Conservation (phyloP, 2,797 vertebrate species). For the Gallinago nigripennis region DNA sequence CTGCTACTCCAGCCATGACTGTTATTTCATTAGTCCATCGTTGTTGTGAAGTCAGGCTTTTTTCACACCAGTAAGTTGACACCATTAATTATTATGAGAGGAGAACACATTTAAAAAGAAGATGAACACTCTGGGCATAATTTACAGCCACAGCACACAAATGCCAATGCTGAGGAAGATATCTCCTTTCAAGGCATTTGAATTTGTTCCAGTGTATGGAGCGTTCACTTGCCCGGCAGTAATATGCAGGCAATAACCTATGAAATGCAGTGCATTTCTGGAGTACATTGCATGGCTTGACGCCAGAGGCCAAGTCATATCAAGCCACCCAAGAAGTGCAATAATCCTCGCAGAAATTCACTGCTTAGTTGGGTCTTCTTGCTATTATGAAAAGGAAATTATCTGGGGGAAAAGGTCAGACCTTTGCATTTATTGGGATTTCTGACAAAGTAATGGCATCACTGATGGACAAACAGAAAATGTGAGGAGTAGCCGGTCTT, state of each 20-base stretch:
- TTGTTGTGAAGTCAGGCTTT: constrained; percentile 58
- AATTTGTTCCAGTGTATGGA: constrained; percentile 31
- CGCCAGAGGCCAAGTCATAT: constrained; percentile 26
- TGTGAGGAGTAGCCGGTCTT: neutral
- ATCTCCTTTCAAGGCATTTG: constrained; percentile 27
- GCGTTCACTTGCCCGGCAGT: constrained; percentile 6
- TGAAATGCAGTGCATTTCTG: neutral
- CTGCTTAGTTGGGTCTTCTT: constrained; percentile 32
- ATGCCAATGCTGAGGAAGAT: constrained; percentile 42
- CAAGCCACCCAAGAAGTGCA: constrained; percentile 39
- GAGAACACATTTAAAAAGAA: constrained; percentile 70
- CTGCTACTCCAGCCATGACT: constrained; percentile 47
- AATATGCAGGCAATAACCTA: constrained; percentile 15
- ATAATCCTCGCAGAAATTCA: constrained; percentile 40
- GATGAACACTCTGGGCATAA: constrained; percentile 60
- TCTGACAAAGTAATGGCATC: neutral
- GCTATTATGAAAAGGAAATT: constrained; percentile 35
- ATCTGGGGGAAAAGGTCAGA: neutral
- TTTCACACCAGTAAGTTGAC: constrained; percentile 70
- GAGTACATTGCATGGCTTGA: neutral
- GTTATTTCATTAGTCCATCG: constrained; percentile 69
- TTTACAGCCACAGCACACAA: constrained; percentile 54
- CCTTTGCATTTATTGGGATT: neutral
- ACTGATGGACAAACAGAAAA: neutral
- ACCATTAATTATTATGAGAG: constrained; percentile 69